Evolutionary conservation across 1,140 invertebrate species (phyloP).

Genomic region (Papilio polytes): DNA sequence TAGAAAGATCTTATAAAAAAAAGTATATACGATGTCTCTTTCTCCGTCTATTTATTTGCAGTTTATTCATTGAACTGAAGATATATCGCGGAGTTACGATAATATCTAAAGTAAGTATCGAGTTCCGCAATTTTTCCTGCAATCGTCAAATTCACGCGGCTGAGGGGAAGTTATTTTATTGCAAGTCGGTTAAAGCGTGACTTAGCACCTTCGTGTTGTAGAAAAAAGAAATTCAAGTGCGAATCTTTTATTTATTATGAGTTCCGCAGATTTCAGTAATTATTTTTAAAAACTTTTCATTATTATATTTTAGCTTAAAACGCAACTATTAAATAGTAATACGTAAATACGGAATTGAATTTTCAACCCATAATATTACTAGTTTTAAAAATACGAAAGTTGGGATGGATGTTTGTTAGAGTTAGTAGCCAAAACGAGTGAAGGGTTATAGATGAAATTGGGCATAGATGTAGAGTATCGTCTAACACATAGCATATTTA

Average conservation of each 20-base stretch:
- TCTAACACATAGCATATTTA: too few species aligned
- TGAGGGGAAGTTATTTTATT: constrained; percentile 31
- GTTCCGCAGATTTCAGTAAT: not conserved
- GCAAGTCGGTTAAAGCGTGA: constrained; percentile 36
- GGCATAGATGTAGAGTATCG: too few species aligned
- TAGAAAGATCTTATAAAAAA: too few species aligned
- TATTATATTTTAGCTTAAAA: not conserved
- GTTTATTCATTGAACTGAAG: not conserved
- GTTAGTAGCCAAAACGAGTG: too few species aligned
- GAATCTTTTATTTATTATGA: not conserved
- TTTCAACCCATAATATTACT: too few species aligned
- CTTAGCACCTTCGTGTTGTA: constrained; percentile 40
- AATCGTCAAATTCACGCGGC: constrained; percentile 30
- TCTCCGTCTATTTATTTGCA: not conserved
- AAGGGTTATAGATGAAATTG: too few species aligned
- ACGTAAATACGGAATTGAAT: too few species aligned
- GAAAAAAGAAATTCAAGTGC: constrained; percentile 16
- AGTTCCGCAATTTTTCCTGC: constrained; percentile 30
- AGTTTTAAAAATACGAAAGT: too few species aligned
- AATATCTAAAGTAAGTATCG: constrained; percentile 9
- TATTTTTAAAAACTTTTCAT: not conserved
- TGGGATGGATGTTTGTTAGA: too few species aligned
- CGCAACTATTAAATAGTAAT: not conserved
- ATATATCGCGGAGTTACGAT: not conserved
- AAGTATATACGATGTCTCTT: not conserved